phyloP scores from a whole-genome alignment of 2,113 vertebrate genomes.

The Malurus elegans region DNA sequence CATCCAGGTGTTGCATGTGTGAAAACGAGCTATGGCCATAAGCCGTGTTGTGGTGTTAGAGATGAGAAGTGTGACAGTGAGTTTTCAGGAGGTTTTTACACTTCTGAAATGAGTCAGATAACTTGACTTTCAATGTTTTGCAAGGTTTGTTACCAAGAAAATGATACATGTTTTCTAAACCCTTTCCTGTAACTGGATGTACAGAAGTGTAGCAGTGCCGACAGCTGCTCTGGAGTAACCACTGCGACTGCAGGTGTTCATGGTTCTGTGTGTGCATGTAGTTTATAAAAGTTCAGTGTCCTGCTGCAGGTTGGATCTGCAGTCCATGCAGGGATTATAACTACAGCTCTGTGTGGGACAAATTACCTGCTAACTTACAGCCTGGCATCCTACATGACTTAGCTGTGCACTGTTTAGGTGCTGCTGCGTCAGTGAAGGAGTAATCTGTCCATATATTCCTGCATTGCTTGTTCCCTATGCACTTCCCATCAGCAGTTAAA shows the following conservation, averaged over 20 bases:
- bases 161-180: accelerated
- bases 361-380: neutral
- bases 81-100: neutral
- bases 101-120: neutral
- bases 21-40: neutral
- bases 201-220: neutral
- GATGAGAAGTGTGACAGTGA: neutral
- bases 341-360: neutral
- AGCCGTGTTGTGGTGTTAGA: neutral
- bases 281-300: neutral
- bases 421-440: neutral
- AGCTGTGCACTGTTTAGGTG: neutral
- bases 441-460: neutral
- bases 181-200: neutral
- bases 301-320: neutral
- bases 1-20: neutral
- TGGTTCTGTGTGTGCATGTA: neutral
- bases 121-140: neutral
- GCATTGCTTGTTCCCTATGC: neutral
- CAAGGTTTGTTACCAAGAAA: neutral
- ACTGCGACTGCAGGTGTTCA: accelerated
- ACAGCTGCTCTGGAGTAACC: neutral
- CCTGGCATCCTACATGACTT: neutral
- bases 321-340: neutral
- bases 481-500: neutral